A percentile compares a stretch with the other conserved stretches of the same genome.
Evolutionary conservation across 2,113 vertebrate species (phyloP).

Genomic region (Agapornis roseicollis): DNA sequence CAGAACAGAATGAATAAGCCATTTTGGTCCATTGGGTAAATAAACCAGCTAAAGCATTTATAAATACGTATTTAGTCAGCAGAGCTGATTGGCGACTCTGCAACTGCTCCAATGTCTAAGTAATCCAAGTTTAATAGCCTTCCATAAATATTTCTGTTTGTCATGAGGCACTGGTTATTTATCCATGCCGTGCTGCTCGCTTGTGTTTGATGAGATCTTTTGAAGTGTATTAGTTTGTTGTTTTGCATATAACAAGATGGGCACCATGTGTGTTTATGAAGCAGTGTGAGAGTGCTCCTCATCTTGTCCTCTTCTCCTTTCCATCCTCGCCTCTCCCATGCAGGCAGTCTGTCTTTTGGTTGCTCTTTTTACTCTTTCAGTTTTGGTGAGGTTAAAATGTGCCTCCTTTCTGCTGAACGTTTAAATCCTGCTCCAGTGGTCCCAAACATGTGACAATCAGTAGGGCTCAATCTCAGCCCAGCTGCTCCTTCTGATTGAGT

Average conservation of each 20-base stretch:
- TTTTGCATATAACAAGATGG: background rate
- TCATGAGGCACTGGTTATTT: background rate
- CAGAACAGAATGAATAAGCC: constrained; percentile 57
- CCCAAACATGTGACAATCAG: background rate
- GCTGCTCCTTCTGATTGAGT: background rate
- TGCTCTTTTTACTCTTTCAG: background rate
- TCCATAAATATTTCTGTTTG: constrained; percentile 38
- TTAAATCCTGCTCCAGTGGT: background rate
- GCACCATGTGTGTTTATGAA: background rate
- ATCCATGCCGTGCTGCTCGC: background rate
- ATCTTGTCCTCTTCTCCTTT: background rate
- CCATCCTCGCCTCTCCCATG: background rate
- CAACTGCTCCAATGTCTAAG: constrained; percentile 7
- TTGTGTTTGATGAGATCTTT: constrained; percentile 15
- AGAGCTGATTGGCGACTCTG: constrained; percentile 23
- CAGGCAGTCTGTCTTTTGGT: background rate
- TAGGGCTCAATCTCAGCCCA: background rate
- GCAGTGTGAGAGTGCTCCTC: background rate
- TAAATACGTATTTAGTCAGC: constrained; percentile 69
- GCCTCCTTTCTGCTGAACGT: background rate
- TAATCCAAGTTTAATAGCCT: constrained; percentile 27
- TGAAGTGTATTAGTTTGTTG: background rate
- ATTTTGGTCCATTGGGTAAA: constrained; percentile 58
- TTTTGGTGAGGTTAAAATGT: background rate
- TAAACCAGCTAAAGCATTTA: constrained; percentile 47